Conservation (phyloP, 2,113 vertebrate species). For the Scolopax mira region DNA sequence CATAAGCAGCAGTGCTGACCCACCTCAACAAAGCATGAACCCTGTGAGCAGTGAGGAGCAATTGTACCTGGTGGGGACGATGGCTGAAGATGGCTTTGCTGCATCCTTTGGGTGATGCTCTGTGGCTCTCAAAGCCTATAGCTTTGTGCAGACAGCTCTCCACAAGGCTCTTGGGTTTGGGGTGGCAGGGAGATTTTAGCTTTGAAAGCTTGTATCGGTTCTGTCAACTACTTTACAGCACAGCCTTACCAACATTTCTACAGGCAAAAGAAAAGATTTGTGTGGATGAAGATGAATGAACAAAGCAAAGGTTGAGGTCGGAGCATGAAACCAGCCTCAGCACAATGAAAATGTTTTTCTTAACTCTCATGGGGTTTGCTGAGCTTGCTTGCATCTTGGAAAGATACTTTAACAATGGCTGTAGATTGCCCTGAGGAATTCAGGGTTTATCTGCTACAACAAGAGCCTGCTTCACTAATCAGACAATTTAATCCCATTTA, state of each 20-base stretch:
- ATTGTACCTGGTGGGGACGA: neutral
- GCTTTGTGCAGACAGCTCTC: neutral
- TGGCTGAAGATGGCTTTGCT: neutral
- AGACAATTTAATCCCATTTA: constrained; percentile 75
- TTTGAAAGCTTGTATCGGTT: neutral
- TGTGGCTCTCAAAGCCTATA: neutral
- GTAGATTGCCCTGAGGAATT: neutral
- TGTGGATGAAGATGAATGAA: neutral
- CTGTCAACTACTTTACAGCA: neutral
- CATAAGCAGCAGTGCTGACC: neutral
- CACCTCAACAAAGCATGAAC: neutral
- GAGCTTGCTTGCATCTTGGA: constrained; percentile 11
- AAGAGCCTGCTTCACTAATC: constrained; percentile 69
- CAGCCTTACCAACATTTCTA: neutral
- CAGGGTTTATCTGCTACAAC: constrained; percentile 51
- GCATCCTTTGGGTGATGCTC: neutral
- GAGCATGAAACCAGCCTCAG: neutral
- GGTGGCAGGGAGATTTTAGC: neutral
- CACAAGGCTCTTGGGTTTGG: neutral
- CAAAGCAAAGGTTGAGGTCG: neutral
- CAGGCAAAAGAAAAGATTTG: neutral
- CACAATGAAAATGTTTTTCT: neutral
- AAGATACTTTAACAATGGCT: neutral
- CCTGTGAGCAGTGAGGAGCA: neutral
- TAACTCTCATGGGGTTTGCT: neutral